These are phyloP conservation scores for Tipula confusa DNA, from an alignment of 2,888 invertebrate genomes.

Conservation along the genomic window DNA sequence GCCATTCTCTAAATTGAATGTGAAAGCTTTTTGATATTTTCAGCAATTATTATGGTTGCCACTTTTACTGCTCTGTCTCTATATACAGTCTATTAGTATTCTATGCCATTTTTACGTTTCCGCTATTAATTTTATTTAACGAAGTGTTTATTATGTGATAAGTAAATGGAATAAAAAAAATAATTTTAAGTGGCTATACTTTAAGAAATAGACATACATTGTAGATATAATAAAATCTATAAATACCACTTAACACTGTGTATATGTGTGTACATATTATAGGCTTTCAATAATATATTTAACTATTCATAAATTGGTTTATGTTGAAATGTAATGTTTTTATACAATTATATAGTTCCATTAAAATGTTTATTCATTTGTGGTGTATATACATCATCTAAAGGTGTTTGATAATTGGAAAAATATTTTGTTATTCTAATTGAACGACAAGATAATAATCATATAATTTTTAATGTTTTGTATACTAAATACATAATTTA, in stretches of 20 bases:
- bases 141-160: conserved; percentile 12
- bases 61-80: not conserved
- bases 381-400: not conserved
- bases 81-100: not conserved
- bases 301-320: not conserved
- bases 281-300: not conserved
- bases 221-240: not conserved
- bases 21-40: not conserved
- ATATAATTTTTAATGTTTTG: not conserved
- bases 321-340: not conserved
- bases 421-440: no score
- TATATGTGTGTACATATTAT: no score
- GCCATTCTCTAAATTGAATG: not conserved
- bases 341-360: not conserved
- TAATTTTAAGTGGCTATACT: not conserved
- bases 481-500: not conserved
- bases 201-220: not conserved
- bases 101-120: not conserved
- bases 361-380: not conserved
- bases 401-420: not conserved
- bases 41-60: not conserved
- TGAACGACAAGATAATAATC: not conserved
- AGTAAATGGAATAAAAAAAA: conserved; percentile 6
- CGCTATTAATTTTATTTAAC: conserved; percentile 20
- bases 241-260: not conserved